Base-by-base conservation (phyloP, 1,140 invertebrate genomes). In the Drosophila ambigua region DNA sequence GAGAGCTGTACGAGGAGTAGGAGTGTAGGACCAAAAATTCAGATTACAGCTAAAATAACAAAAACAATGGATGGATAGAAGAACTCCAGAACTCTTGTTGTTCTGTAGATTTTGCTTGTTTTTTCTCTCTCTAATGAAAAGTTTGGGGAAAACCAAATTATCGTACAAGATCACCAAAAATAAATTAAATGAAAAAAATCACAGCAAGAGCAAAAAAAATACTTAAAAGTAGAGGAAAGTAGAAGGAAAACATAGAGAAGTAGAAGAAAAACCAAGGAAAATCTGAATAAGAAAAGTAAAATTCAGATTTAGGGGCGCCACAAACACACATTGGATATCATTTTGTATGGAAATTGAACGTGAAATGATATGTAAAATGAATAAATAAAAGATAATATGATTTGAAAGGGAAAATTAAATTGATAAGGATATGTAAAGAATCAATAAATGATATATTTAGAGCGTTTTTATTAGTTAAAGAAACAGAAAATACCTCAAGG, bases 31-130 rank as follows among this genome's bases (percentile, higher is more conserved):
- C 55, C 67, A 28, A 59, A 75, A 66, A 85, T 82, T 65, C 59
- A 83, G 79, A 81, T 61, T 66, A 72, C 72, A 85, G 78, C 82
- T 82, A 87, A 76, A 74, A 87, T 58, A 85, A 84, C 65, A 83
- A 80, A 61, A 84, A 71, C 58, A 77, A 55, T 44, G 41, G 35
- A 45, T 35, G 45, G 51, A 39, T 69, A 24, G 11, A 68, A 24
- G 11, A 68, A 74, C 28, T 53, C 53, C 39, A 53, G 60, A 74
- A 62, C 62, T 35, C 63, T 68, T 72, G 59, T 68, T 79, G 24
- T 79, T 65, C 39, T 79, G 62, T 76, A 13, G 52, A 68, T 55
- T 72, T 66, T 41, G 62, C 72, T 76, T 76, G 61, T 83, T 81
- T 62, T 79, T 68, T 68, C 35, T 11, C 51, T 31, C 63, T 69